Evolutionary conservation across 1,140 invertebrate genomes (phyloP).

Genomic region (Lutraria rhynchaena): DNA sequence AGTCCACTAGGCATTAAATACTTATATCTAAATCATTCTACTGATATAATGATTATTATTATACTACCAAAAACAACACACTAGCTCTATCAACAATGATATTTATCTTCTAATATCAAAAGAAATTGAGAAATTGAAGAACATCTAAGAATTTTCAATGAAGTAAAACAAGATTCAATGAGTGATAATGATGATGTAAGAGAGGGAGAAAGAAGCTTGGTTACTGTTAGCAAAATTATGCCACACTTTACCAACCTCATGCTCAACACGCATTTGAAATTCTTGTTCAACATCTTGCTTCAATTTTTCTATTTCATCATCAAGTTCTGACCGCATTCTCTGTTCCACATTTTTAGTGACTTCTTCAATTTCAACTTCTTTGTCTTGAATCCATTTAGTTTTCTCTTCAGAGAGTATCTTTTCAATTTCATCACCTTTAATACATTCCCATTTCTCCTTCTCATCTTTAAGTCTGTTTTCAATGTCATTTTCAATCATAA

Average conservation of each 20-base stretch:
- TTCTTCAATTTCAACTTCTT: constrained; percentile 17
- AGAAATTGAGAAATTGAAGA: too few relatives aligned
- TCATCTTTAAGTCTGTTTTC: constrained; percentile 26
- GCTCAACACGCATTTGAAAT: constrained; percentile 45
- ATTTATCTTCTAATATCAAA: too few relatives aligned
- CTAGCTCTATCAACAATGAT: too few relatives aligned
- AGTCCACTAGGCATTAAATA: too few relatives aligned
- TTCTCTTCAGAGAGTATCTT: constrained; percentile 12
- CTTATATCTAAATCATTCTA: too few relatives aligned
- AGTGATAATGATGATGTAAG: constrained; percentile 21
- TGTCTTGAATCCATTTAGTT: constrained; percentile 22
- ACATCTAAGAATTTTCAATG: too few relatives aligned
- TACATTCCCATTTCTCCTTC: constrained; percentile 35
- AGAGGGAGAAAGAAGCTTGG: neutral
- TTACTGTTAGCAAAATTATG: constrained; percentile 18
- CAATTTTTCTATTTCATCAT: constrained; percentile 49
- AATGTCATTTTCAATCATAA: constrained; percentile 45
- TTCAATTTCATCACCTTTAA: constrained; percentile 12
- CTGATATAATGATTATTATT: too few relatives aligned
- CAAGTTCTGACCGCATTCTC: constrained; percentile 26
- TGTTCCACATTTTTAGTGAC: constrained; percentile 15
- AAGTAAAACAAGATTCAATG: neutral
- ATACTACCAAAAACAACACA: too few relatives aligned
- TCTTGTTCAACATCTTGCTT: constrained; percentile 25
- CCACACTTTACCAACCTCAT: constrained; percentile 50